phyloP scores from a whole-genome alignment of 2,113 vertebrate species.

The Hucho hucho region DNA sequence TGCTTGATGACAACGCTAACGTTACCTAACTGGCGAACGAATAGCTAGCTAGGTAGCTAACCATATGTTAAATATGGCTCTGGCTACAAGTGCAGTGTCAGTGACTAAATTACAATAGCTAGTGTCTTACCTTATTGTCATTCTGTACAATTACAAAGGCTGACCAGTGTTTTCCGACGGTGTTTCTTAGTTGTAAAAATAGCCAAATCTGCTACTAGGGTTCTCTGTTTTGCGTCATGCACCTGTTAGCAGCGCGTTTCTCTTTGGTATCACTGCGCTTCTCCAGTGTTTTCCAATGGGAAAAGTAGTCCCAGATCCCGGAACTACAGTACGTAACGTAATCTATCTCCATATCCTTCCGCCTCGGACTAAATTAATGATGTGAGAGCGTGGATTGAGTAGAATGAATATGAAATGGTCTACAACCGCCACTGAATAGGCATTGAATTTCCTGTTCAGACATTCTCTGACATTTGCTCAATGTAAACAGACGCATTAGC shows the following conservation, averaged over 20 bases:
- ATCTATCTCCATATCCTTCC: constrained; percentile 56
- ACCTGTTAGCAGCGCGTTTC: constrained; percentile 58
- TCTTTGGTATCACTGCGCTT: constrained; percentile 58
- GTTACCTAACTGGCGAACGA: background rate
- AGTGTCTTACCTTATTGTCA: background rate
- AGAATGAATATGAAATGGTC: background rate
- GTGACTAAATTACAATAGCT: background rate
- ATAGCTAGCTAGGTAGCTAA: background rate
- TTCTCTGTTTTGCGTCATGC: constrained; percentile 36
- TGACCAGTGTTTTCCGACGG: background rate
- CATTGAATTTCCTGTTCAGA: too few species aligned
- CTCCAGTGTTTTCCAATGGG: constrained; percentile 12
- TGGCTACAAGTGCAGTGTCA: background rate
- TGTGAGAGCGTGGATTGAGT: constrained; percentile 32
- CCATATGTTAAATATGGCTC: background rate
- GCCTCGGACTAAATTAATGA: constrained; percentile 45
- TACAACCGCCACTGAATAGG: too few species aligned
- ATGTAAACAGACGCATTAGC: too few species aligned
- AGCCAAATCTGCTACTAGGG: background rate
- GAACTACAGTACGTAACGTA: constrained; percentile 43
- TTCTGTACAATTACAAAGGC: background rate
- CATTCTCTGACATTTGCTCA: too few species aligned
- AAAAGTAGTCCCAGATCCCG: constrained; percentile 64
- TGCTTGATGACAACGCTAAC: background rate
- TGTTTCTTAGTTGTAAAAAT: background rate